phyloP scores from a whole-genome alignment of 2,113 vertebrate species.

The Rhizomys pruinosus region DNA sequence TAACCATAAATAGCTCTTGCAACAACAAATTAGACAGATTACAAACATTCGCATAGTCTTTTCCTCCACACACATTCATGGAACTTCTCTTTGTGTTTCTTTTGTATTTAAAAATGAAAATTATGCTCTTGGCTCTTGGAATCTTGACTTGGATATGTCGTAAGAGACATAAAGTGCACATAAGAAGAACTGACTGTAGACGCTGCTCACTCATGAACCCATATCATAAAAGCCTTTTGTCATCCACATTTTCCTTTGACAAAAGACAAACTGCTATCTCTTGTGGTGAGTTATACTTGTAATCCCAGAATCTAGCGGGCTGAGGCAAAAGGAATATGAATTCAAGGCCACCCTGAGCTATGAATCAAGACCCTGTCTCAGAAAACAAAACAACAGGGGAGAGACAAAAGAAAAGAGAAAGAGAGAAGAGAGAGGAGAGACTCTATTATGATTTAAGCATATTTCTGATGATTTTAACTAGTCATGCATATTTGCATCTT shows the following conservation, averaged over 20 bases:
- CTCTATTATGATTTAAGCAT: not conserved
- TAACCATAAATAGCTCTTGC: not conserved
- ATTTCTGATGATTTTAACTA: constrained; percentile 31
- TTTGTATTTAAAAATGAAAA: constrained; percentile 28
- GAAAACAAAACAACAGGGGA: not conserved
- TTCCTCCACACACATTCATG: not conserved
- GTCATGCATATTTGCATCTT: constrained; percentile 9
- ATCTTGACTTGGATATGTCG: not conserved
- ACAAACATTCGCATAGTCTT: not conserved
- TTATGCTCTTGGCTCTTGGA: not conserved
- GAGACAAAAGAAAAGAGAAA: not conserved
- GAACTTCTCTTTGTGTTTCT: not conserved
- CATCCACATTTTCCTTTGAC: not conserved
- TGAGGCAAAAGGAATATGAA: not conserved
- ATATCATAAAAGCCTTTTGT: not conserved
- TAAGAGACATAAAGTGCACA: not conserved
- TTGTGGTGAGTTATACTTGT: too few relatives aligned
- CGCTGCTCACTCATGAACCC: not conserved
- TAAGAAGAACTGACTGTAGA: constrained; percentile 7
- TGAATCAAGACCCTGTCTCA: not conserved
- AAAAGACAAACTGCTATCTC: too few relatives aligned
- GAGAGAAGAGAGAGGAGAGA: not conserved
- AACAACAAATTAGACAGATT: not conserved
- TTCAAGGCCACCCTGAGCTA: not conserved
- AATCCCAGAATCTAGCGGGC: not conserved